phyloP scores from a whole-genome alignment of 2,113 vertebrate species.

The Gracilinanus agilis region DNA sequence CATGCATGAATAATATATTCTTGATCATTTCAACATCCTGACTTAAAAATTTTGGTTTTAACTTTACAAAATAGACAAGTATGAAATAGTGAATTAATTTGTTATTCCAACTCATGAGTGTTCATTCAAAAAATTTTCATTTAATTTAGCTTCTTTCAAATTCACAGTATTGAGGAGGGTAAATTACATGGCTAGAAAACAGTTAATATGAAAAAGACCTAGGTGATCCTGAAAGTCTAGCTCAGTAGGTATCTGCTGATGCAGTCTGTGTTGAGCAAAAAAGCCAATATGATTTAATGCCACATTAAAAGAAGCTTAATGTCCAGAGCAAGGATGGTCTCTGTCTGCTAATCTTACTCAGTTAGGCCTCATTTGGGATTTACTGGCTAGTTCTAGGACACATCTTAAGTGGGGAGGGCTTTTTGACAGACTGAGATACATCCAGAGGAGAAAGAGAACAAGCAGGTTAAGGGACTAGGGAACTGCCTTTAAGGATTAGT shows the following conservation, averaged over 20 bases:
- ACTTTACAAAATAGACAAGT: not conserved
- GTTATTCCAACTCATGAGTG: slow-evolving; percentile 17
- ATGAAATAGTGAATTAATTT: slow-evolving; percentile 3
- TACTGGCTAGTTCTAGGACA: not conserved
- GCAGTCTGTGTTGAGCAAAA: not conserved
- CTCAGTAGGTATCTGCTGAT: not conserved
- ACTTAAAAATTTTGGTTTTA: not conserved
- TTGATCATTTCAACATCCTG: slow-evolving; percentile 17
- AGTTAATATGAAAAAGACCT: not conserved
- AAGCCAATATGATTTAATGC: not conserved
- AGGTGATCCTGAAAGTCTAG: not conserved
- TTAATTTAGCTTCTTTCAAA: slow-evolving; percentile 32
- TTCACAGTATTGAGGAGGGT: not conserved
- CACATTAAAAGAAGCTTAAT: not conserved
- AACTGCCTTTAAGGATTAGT: not conserved
- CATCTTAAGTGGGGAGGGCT: no score
- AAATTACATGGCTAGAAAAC: not conserved
- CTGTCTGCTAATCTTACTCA: not conserved
- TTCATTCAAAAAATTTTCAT: not conserved
- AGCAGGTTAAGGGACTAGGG: not conserved
- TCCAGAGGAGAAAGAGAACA: not conserved
- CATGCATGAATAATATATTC: slow-evolving; percentile 18
- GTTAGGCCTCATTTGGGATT: not conserved
- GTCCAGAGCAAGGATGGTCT: not conserved
- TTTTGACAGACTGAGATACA: not conserved